A percentile compares a stretch with the other conserved stretches of the same genome.
Evolutionary conservation across 2,888 invertebrate genomes (phyloP).

Genomic region (Heliconius cydno): DNA sequence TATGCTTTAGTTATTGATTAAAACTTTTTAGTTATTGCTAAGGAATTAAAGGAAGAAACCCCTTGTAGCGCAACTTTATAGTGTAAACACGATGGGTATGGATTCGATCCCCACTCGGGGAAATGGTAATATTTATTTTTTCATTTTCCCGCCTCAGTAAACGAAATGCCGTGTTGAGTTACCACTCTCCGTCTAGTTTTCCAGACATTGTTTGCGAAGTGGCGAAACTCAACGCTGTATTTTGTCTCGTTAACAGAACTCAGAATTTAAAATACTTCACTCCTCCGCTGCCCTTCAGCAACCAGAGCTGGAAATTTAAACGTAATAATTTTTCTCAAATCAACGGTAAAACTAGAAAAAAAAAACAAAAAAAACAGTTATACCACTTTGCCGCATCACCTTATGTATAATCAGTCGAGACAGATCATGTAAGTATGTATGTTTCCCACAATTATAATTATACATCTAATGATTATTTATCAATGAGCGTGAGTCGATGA

Average conservation of each 20-base stretch:
- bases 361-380: background rate
- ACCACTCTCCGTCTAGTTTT: no score
- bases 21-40: background rate
- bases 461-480: slow-evolving; percentile 30
- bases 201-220: no score
- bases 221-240: no score
- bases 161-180: no score
- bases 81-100: background rate
- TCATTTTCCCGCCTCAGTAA: no score
- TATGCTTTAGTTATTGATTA: background rate
- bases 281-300: no score
- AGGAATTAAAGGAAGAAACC: background rate
- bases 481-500: slow-evolving; percentile 16
- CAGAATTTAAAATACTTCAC: no score
- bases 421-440: slow-evolving; percentile 3
- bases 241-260: no score
- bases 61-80: background rate
- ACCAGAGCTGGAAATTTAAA: no score
- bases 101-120: no score
- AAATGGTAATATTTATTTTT: no score
- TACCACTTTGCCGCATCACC: background rate
- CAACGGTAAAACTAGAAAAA: background rate
- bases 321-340: no score
- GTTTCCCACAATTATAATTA: slow-evolving; percentile 31
- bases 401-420: slow-evolving; percentile 9